A percentile compares a stretch with the other conserved stretches of the same genome.
phyloP scores from a whole-genome alignment of 2,113 vertebrate species.

The Poeciliopsis retropinna region DNA sequence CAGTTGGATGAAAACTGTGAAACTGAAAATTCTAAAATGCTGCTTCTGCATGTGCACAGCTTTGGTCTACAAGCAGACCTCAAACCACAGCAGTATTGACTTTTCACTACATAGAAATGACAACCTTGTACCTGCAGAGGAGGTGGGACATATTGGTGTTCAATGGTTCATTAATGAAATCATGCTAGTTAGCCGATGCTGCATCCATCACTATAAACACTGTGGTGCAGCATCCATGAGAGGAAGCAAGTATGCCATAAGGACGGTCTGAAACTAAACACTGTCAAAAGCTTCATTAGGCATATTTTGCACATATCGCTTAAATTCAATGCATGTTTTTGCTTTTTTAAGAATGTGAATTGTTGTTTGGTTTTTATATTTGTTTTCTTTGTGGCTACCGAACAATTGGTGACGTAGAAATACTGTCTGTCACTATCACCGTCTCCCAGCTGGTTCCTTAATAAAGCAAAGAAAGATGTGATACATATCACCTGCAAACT shows the following conservation, averaged over 20 bases:
- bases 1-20: background rate
- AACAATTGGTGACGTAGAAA: background rate
- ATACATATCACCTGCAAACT: background rate
- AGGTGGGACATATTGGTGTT: background rate
- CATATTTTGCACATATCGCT: conserved; percentile 52
- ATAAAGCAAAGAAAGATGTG: background rate
- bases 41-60: background rate
- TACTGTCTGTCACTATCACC: background rate
- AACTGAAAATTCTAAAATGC: background rate
- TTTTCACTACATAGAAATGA: background rate
- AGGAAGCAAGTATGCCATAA: background rate
- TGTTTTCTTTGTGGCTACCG: conserved; percentile 17
- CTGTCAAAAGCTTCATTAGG: conserved; percentile 5
- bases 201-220: background rate
- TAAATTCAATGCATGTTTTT: conserved; percentile 19
- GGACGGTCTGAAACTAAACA: conserved; percentile 8
- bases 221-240: background rate
- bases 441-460: conserved; percentile 21
- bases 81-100: conserved; percentile 25
- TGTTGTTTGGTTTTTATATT: background rate
- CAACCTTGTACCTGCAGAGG: background rate
- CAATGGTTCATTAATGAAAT: background rate
- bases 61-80: background rate
- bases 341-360: conserved; percentile 6
- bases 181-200: background rate